phyloP scores from a whole-genome alignment of 2,113 vertebrate genomes.

The Mormyrus lacerda region DNA sequence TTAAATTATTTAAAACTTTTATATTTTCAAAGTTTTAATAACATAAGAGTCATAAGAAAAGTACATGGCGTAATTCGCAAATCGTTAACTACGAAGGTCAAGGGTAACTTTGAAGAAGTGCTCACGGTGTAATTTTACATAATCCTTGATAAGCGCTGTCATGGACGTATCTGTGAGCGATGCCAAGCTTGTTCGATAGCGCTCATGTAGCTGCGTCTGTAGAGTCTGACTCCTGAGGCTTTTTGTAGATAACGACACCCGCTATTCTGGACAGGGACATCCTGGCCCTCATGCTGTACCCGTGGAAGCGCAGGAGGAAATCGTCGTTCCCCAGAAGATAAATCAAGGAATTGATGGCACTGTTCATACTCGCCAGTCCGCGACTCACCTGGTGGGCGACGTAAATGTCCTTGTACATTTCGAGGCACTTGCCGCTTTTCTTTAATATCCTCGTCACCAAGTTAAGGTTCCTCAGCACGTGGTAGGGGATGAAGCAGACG shows the following conservation, averaged over 20 bases:
- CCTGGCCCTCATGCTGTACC: constrained; percentile 4
- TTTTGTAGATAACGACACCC: constrained; percentile 25
- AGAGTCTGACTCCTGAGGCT: not conserved
- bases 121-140: not conserved
- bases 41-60: not conserved
- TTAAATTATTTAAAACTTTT: not conserved
- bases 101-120: not conserved
- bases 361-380: constrained; percentile 67
- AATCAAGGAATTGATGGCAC: constrained; percentile 67
- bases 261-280: constrained; percentile 25
- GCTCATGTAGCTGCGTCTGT: not conserved
- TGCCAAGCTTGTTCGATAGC: not conserved
- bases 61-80: not conserved
- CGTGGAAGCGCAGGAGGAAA: constrained; percentile 38
- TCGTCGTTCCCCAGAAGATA: constrained; percentile 60
- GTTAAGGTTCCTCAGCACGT: constrained; percentile 66
- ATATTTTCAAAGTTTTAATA: not conserved
- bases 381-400: constrained; percentile 66
- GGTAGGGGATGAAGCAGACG: constrained; percentile 73
- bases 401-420: constrained; percentile 49
- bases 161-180: not conserved
- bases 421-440: constrained; percentile 36
- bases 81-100: not conserved
- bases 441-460: constrained; percentile 53
- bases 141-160: not conserved